Conservation (phyloP, 2,888 invertebrate species). For the Physocephala rufipes region DNA sequence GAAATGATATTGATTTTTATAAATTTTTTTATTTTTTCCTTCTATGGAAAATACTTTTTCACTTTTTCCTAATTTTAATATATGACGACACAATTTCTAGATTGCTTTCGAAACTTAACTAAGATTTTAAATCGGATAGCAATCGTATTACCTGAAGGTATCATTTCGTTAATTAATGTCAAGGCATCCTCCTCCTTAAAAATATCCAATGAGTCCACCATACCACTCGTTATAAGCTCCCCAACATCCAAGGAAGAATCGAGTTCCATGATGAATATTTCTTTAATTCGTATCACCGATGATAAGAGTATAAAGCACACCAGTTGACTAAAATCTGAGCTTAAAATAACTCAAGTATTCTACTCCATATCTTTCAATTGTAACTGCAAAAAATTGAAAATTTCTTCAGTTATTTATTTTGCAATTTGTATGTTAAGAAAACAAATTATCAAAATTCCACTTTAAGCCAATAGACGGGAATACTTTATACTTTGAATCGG, state of each 20-base stretch:
- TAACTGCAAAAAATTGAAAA: neutral
- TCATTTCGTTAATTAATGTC: constrained; percentile 62
- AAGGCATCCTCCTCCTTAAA: constrained; percentile 63
- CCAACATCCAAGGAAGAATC: constrained; percentile 55
- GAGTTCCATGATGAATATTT: constrained; percentile 47
- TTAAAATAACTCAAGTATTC: no score
- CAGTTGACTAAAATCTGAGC: no score
- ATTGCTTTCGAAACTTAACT: neutral
- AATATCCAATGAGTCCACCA: constrained; percentile 57
- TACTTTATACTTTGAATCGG: no score
- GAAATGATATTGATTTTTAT: neutral
- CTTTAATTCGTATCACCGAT: no score
- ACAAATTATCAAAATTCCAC: no score
- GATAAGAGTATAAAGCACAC: no score
- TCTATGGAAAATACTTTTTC: neutral
- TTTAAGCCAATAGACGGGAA: no score
- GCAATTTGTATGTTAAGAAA: no score
- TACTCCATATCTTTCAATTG: neutral
- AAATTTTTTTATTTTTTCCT: neutral
- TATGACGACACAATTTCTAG: neutral
- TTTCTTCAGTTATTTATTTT: no score
- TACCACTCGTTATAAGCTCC: constrained; percentile 52
- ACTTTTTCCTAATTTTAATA: neutral
- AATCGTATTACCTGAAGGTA: constrained; percentile 55
- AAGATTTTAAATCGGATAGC: neutral